Conservation (phyloP, 2,888 invertebrate species). For the Drosophila subsilvestris region DNA sequence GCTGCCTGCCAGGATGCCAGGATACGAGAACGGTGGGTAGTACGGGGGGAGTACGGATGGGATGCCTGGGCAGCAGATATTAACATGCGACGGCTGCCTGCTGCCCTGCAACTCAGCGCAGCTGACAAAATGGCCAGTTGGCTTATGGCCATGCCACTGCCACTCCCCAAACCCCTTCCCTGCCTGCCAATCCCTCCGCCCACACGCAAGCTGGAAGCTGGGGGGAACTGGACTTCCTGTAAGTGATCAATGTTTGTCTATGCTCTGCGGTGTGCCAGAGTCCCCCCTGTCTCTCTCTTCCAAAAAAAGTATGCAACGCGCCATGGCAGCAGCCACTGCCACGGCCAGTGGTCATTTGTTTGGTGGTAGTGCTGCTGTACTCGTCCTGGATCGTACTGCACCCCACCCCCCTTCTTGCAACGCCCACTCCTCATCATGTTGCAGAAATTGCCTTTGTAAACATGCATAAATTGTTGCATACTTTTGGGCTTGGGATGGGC, state of each 20-base stretch:
- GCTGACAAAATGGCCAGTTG: slow-evolving; percentile 67
- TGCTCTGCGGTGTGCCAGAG: slow-evolving; percentile 65
- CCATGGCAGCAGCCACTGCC: slow-evolving; percentile 49
- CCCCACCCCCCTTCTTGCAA: background rate
- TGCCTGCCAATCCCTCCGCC: slow-evolving; percentile 1
- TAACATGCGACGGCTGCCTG: slow-evolving; percentile 64
- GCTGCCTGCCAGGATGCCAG: slow-evolving; percentile 19
- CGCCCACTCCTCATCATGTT: slow-evolving; percentile 8
- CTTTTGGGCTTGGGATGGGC: slow-evolving; percentile 56
- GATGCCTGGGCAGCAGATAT: slow-evolving; percentile 52
- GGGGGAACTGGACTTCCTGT: slow-evolving; percentile 59
- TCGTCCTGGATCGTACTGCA: slow-evolving; percentile 1
- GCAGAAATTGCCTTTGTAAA: slow-evolving; percentile 72
- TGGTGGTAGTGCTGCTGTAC: slow-evolving; percentile 28
- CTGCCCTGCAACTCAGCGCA: slow-evolving; percentile 48
- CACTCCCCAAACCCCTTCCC: background rate
- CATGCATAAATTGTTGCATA: slow-evolving; percentile 79
- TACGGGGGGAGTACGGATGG: slow-evolving; percentile 5
- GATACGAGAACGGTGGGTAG: background rate
- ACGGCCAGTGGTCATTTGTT: slow-evolving; percentile 68
- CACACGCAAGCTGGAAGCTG: slow-evolving; percentile 31
- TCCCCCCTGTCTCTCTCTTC: background rate
- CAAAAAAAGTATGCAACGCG: slow-evolving; percentile 59
- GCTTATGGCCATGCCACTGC: slow-evolving; percentile 52
- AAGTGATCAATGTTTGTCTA: slow-evolving; percentile 79